A percentile compares a stretch with the other conserved stretches of the same genome.
These are phyloP conservation scores for Otocyon megalotis DNA, from an alignment of 2,113 vertebrate species.

Conservation along the genomic window DNA sequence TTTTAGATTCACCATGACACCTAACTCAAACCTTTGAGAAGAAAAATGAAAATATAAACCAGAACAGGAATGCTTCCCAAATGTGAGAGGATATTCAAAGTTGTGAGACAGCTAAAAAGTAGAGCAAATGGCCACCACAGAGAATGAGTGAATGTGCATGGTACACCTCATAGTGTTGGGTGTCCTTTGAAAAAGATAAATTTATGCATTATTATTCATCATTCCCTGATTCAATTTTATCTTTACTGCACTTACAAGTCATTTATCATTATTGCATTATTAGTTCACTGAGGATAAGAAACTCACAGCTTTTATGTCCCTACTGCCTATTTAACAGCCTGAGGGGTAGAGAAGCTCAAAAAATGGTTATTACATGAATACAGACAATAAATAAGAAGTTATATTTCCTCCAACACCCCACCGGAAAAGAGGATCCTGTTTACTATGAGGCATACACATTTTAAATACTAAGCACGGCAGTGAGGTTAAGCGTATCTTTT, in stretches of 20 bases:
- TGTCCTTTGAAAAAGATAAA: not conserved
- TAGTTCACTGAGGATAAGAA: not conserved
- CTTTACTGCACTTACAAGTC: not conserved
- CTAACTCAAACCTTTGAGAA: not conserved
- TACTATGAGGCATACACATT: not conserved
- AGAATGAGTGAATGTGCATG: not conserved
- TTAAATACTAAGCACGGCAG: not conserved
- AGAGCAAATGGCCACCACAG: too few relatives aligned
- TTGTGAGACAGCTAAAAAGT: not conserved
- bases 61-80: not conserved
- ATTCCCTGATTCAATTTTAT: not conserved
- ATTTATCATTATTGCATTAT: not conserved
- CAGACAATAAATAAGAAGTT: not conserved
- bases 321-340: not conserved
- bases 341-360: not conserved
- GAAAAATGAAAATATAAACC: not conserved
- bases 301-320: not conserved
- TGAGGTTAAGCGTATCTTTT: not conserved
- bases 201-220: not conserved
- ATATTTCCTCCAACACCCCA: not conserved
- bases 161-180: accelerated
- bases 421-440: not conserved
- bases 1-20: not conserved
- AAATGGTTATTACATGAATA: not conserved
- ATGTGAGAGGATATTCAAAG: not conserved